Evolutionary conservation across 1,140 invertebrate genomes (phyloP), one percentile per base, ranked within the genome.

Genomic region (Microplitis demolitor): DNA sequence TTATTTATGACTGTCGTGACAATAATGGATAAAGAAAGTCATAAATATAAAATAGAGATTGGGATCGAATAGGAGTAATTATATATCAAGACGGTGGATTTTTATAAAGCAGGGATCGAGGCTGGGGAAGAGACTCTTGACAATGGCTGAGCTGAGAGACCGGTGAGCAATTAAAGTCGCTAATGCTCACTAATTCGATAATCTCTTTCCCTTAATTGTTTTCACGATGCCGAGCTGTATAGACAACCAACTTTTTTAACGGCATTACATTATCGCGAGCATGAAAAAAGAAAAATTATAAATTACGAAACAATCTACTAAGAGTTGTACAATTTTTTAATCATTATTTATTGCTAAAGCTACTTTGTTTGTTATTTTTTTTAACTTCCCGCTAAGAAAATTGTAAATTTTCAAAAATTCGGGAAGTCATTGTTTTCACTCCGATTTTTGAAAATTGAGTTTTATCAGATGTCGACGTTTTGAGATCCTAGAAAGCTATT

Each of bases 131-230:
- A 45, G 45, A 54, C 61, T 63, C 72, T 64, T 73, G 72, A 73
- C 60, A 61, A 63, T 60, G 72, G 66, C 63, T 50, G 53, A 63
- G 64, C 56, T 53, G 66, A 37, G 31, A 45, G 58, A 56, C 34
- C 66, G 56, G 61, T 54, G 39, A 60, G 66, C 66, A 73, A 73
- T 73, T 69, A 69, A 73, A 73, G 72, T 66, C 56, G 62, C 67
- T 73, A 70, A 70, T 66, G 61, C 72, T 31, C 24, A 45, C 62
- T 70, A 74, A 74, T 66, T 74, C 62, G 72, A 56, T 74, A 74
- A 70, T 74, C 72, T 70, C 31, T 67, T 70, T 70, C 62, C 60
- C 72, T 74, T 74, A 66, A 74, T 74, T 74, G 72, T 70, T 51
- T 74, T 35, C 13, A 58, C 34, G 37, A 66, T 9, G 68, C 45